Evolutionary conservation across 2,113 vertebrate genomes (phyloP), one percentile per base, ranked within the genome.

Genomic region (Pogona vitticeps): DNA sequence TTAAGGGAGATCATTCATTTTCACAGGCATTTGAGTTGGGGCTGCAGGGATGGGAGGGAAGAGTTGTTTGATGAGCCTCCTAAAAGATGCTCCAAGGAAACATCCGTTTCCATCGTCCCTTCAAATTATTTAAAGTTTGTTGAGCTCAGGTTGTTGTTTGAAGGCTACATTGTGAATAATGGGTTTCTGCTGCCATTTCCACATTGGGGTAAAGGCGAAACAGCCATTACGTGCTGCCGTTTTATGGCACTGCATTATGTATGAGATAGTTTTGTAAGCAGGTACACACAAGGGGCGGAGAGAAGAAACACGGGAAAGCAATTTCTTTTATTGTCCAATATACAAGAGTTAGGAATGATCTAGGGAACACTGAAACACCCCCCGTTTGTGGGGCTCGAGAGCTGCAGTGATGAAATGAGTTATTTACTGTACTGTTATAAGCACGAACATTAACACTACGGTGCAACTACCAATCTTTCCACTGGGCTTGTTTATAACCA

Each of bases 241-340:
- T 87, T 94, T 94, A 95, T 94, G 92, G 92, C 78, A 0, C 71
- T 95, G 89, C 87, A 93, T 95, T 92, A 94, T 92, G 91, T 79
- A 94, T 93, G 92, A 93, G 93, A 86, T 91, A 83, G 87, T 89
- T 95, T 91, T 93, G 88, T 88, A 84, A 94, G 87, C 71, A 94
- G 86, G 89, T 90, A 91, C 67, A 84, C 81, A 93, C 94, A 92
- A 81, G 38, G 82, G 82, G 58, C 31, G 56, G 63, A 76, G 84
- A 36, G 26, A 76, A 56, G 71, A 91, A 89, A 83, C 85, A 84
- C 42, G 89, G 88, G 89, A 90, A 92, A 91, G 75, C 75, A 84
- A 91, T 93, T 94, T 85, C 0, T 0, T 84, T 86, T 90, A 76
- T 92, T 95, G 91, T 26, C 90, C 84, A 88, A 90, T 86, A 89